A percentile compares a stretch with the other conserved stretches of the same genome.
Conservation (phyloP, 2,113 vertebrate species). For the Pterocles burchelli region DNA sequence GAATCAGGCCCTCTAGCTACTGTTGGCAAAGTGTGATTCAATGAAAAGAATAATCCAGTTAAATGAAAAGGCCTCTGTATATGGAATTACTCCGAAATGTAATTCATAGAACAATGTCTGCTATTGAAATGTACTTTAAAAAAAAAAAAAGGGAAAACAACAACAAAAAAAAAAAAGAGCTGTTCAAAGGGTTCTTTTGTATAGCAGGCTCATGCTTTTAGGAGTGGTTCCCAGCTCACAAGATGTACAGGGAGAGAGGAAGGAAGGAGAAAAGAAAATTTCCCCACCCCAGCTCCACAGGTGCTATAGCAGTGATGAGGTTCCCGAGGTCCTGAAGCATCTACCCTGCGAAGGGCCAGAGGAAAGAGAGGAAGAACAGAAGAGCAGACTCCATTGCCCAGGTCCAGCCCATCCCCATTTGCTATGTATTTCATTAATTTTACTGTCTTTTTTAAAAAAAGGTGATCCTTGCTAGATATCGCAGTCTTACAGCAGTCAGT, state of each 20-base stretch:
- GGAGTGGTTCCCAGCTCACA: not conserved
- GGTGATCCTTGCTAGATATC: not conserved
- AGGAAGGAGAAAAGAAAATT: not conserved
- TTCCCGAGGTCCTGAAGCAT: accelerated
- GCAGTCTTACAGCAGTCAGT: not conserved
- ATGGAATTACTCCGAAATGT: not conserved
- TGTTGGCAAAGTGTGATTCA: not conserved
- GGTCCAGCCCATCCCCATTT: not conserved
- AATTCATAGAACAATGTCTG: not conserved
- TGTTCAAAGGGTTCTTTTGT: constrained; percentile 13
- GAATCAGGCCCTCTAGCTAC: not conserved
- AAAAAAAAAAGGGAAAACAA: not conserved
- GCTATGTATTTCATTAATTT: not conserved
- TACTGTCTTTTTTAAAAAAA: not conserved
- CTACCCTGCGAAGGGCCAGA: too few relatives aligned
- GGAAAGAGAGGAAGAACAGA: not conserved
- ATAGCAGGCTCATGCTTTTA: not conserved
- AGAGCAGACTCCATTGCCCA: not conserved
- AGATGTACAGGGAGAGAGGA: accelerated
- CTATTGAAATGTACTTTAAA: not conserved
- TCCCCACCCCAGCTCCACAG: not conserved
- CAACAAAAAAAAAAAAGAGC: not conserved
- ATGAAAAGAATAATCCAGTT: not conserved
- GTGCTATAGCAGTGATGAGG: not conserved
- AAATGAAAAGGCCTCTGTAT: constrained; percentile 8